Base-by-base conservation (phyloP, 1,140 invertebrate species). In the Trachymyrmex cornetzi region DNA sequence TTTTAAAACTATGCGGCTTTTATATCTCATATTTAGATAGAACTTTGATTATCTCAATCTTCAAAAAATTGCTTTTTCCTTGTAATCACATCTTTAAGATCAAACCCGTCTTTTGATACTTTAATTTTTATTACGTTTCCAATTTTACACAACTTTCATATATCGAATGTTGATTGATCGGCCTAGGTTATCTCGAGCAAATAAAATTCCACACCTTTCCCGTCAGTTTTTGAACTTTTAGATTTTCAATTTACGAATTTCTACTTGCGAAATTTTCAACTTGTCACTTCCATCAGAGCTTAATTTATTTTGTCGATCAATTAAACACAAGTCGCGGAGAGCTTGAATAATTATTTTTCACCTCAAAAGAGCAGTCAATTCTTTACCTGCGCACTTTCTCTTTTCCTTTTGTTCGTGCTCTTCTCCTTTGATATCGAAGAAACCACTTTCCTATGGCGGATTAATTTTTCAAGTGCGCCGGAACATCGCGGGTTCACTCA, bases 381-480 rank as follows among this genome's bases (percentile, higher is more conserved):
- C n/a, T 24, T 30, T 22, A 16, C 3, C 2, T 24, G 22, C 4
- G 34, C 3, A 48, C 30, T 55, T 57, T 14, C 30, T 14, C 30
- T 55, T 34, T 50, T 24, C n/a, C 11, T 50, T 50, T 61, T 63
- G 14, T 67, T 19, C 16, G n/a, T n/a, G 9, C 24, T 16, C 27
- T 34, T 66, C 19, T 22, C 19, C 6, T 38, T 34, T 30, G 59
- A n/a, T 14, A 19, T 55, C n/a, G 22, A 6, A 14, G 44, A 44
- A 57, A 72, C 80, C 38, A 64, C 19, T 71, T 63, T 12, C 24
- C 38, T 27, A 11, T 63, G 30, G 57, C 14, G 64, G 85, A 86
- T 86, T 86, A 86, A 86, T 86, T 86, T 86, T 86, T 86, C 77
- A 80, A 53, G 50, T 55, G 64, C 61, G 34, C 27, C 38, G 34